These are phyloP conservation scores for Bradypodion ventrale DNA, from an alignment of 2,797 vertebrate genomes.

Conservation along the genomic window DNA sequence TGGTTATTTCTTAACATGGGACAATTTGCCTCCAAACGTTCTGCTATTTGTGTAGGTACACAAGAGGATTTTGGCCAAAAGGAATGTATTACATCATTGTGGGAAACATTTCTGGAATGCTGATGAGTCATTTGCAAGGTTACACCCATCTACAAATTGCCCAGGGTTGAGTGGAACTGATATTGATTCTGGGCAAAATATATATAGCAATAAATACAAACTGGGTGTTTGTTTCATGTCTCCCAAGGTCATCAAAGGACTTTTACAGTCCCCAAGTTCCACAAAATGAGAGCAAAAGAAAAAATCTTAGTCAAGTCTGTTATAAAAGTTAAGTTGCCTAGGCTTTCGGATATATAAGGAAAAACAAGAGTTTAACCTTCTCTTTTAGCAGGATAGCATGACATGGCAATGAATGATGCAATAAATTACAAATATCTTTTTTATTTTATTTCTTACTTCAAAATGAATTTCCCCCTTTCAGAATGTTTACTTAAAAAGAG, in stretches of 20 bases:
- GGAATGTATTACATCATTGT: not conserved
- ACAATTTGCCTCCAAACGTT: too few relatives aligned
- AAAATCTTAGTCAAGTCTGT: not conserved
- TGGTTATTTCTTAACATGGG: too few relatives aligned
- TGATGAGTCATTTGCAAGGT: not conserved
- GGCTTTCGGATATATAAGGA: not conserved
- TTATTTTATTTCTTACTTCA: constrained; percentile 86
- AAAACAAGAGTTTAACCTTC: not conserved
- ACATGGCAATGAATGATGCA: constrained; percentile 23
- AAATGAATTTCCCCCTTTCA: constrained; percentile 77
- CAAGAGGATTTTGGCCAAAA: not conserved
- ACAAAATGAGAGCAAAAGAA: not conserved
- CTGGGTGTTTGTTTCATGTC: not conserved
- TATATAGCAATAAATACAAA: not conserved
- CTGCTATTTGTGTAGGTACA: too few relatives aligned
- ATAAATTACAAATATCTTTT: constrained; percentile 87
- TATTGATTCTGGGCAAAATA: not conserved
- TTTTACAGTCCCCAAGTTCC: too few relatives aligned
- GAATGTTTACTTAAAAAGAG: constrained; percentile 79
- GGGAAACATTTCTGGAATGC: not conserved
- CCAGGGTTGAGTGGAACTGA: not conserved
- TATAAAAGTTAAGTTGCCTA: not conserved
- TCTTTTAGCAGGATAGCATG: constrained; percentile 21
- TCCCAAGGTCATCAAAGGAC: not conserved
- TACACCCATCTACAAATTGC: not conserved